phyloP scores from a whole-genome alignment of 2,797 vertebrate genomes.

The Coracias cyanogaster region DNA sequence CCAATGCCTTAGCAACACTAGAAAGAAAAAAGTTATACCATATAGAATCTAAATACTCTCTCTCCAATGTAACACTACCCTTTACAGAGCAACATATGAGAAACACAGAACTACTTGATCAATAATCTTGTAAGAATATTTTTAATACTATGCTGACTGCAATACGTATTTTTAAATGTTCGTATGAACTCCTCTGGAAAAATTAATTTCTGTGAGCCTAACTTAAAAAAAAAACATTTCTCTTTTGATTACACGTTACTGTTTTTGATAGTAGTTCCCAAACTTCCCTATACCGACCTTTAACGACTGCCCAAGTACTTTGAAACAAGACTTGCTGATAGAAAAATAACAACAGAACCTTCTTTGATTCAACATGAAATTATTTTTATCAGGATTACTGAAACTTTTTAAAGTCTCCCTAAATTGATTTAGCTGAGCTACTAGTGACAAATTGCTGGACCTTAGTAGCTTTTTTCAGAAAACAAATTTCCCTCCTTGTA shows the following conservation, averaged over 20 bases:
- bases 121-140: neutral
- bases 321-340: neutral
- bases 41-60: neutral
- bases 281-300: neutral
- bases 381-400: neutral
- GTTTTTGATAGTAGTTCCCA: neutral
- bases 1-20: neutral
- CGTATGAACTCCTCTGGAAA: neutral
- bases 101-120: neutral
- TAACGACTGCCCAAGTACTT: neutral
- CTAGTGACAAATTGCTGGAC: neutral
- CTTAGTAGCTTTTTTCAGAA: neutral
- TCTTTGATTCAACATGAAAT: neutral
- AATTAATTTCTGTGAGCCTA: neutral
- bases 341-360: neutral
- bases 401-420: neutral
- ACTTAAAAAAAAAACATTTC: neutral
- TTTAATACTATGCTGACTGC: neutral
- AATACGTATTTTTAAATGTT: neutral
- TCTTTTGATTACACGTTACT: neutral
- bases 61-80: neutral
- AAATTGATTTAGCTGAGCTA: neutral
- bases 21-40: neutral
- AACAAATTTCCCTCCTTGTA: neutral
- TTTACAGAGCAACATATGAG: neutral